Evolutionary conservation across 2,113 vertebrate genomes (phyloP), one percentile per base, ranked within the genome.

Genomic region (Pipa parva): DNA sequence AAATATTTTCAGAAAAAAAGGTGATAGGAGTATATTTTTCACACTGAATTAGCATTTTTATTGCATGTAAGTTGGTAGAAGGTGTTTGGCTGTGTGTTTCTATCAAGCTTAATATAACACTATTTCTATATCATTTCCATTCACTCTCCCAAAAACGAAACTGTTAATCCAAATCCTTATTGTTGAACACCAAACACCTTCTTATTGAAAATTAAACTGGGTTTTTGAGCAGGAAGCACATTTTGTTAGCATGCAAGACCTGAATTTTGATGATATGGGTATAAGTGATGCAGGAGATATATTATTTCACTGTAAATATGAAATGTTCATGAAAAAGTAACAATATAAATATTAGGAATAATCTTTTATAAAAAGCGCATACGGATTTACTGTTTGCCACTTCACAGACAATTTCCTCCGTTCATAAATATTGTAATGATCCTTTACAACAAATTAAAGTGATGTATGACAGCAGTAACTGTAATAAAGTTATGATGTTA

Each of bases 21-120:
- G 54, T 17, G 46, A 39, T 45, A 42, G 57, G 33, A 52, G 65
- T 39, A 37, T 59, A 59, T 52, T 61, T 61, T 52, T 42, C n/a
- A 26, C 17, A 7, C 8, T 39, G 7, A 39, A 70, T 70, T 70
- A 61, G 66, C 66, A 70, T 70, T 70, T 61, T 70, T 70, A 70
- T 70, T 61, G 66, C 57, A 31, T 70, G 66, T 70, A 70, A 70
- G 66, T 61, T 61, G 66, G 42, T 70, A 60, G 37, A 42, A 52
- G 45, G 48, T 70, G 66, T 54, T 31, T 70, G 66, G 51, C 48
- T 61, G 33, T 52, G 52, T 46, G 57, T 33, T 61, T 21, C 33
- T 61, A 70, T 61, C 66, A 60, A 21, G 66, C 24, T 45, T 60
- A 61, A 70, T 61, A 70, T 70, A 61, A 22, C 24, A 18, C 46